Conservation (phyloP, 1,140 invertebrate genomes). For the Sycobia sp. region DNA sequence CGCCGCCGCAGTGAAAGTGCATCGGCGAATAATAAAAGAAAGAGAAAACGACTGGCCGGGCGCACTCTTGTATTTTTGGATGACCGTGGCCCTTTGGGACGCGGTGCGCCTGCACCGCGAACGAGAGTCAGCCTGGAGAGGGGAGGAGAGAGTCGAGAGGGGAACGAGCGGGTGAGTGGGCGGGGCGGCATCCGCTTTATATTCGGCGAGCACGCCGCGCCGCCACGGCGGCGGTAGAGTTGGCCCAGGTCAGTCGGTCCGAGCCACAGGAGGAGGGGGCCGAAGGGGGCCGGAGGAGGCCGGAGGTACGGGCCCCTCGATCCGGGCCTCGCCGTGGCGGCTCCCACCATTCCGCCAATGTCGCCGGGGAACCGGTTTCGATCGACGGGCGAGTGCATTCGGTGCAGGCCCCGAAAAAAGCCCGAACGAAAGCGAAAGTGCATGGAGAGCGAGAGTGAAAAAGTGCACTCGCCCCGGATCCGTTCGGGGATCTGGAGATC, state of each 20-base stretch:
- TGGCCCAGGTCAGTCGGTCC: constrained; percentile 59
- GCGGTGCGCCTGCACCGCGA: too few species aligned
- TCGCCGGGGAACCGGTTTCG: not conserved
- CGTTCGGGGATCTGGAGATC: not conserved
- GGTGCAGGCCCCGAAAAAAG: too few species aligned
- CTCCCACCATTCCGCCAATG: too few species aligned
- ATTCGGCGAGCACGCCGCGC: constrained; percentile 48
- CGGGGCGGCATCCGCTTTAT: constrained; percentile 52
- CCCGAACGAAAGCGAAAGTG: not conserved
- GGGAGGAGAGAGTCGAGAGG: constrained; percentile 1
- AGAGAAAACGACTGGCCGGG: too few species aligned
- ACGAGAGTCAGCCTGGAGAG: not conserved
- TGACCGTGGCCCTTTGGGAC: constrained; percentile 58
- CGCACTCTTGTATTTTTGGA: constrained; percentile 51
- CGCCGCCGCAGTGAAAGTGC: not conserved
- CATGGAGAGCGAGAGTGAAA: constrained; percentile 16
- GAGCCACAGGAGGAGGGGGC: too few species aligned
- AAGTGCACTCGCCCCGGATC: not conserved
- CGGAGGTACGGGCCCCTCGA: not conserved
- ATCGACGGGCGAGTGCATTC: too few species aligned
- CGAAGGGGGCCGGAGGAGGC: not conserved
- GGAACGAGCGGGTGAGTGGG: constrained; percentile 39
- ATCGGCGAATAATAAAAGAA: not conserved
- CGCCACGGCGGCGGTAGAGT: too few species aligned
- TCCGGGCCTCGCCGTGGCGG: not conserved